phyloP scores from a whole-genome alignment of 2,113 vertebrate genomes.

The Platichthys stellatus region DNA sequence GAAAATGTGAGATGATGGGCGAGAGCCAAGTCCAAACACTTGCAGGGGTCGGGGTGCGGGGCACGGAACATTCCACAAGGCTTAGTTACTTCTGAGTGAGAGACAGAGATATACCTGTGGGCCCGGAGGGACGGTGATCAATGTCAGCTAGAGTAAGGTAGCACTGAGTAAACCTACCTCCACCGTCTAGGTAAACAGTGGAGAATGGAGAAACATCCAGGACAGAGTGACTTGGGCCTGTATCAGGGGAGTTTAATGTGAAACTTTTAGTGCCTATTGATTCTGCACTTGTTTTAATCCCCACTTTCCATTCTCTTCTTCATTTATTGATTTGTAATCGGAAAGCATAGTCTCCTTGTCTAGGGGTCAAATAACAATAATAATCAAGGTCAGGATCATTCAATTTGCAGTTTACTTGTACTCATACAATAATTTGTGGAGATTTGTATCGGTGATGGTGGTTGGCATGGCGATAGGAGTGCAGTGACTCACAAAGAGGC shows the following conservation, averaged over 20 bases:
- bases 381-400: constrained; percentile 2
- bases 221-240: not conserved
- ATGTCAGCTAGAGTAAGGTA: constrained; percentile 27
- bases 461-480: constrained; percentile 8
- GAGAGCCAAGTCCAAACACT: constrained; percentile 55
- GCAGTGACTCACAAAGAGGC: constrained; percentile 11
- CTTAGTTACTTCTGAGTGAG: constrained; percentile 68
- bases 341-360: not conserved
- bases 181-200: constrained; percentile 64
- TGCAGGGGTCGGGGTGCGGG: constrained; percentile 48
- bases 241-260: not conserved
- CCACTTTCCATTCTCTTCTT: not conserved
- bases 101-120: constrained; percentile 45
- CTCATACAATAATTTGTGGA: not conserved
- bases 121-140: constrained; percentile 60
- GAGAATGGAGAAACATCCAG: not conserved
- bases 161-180: constrained; percentile 47
- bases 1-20: constrained; percentile 70
- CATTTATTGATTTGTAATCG: not conserved
- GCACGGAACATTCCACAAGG: constrained; percentile 66
- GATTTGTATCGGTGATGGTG: not conserved
- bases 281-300: constrained; percentile 1
- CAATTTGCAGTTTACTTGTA: not conserved
- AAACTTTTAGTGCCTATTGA: constrained; percentile 5
- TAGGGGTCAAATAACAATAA: constrained; percentile 3